Evolutionary conservation across 2,888 invertebrate species (phyloP).

Genomic region (Rhamnusium bicolor): DNA sequence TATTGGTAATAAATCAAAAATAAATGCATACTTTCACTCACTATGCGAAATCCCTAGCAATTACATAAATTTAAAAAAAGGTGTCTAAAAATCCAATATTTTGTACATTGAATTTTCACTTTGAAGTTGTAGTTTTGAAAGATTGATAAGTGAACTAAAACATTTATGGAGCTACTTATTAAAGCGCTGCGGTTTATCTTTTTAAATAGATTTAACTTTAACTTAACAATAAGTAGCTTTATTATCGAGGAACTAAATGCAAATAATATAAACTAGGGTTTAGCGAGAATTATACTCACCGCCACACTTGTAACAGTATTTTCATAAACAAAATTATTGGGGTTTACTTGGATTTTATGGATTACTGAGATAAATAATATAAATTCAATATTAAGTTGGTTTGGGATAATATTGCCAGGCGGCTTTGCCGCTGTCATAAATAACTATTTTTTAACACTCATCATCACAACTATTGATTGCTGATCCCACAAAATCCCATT

Average conservation of each 20-base stretch:
- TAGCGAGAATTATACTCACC: background rate
- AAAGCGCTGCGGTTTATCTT: background rate
- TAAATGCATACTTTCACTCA: too few species aligned
- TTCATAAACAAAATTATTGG: background rate
- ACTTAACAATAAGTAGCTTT: background rate
- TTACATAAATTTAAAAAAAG: too few species aligned
- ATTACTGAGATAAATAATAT: conserved; percentile 8
- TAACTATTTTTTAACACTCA: conserved; percentile 17
- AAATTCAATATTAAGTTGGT: conserved; percentile 12
- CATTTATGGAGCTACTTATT: background rate
- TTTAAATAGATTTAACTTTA: background rate
- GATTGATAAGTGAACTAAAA: background rate
- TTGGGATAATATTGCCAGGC: background rate
- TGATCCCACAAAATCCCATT: conserved; percentile 40
- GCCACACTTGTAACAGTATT: background rate
- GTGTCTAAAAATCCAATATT: too few species aligned
- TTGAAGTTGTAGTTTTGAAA: background rate
- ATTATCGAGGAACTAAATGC: background rate
- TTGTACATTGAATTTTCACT: too few species aligned
- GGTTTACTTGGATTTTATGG: background rate
- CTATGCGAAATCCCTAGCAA: too few species aligned
- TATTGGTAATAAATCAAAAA: too few species aligned
- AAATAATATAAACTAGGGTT: background rate
- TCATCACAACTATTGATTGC: conserved; percentile 31
- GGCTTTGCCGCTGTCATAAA: background rate